A percentile compares a stretch with the other conserved stretches of the same genome.
Conservation (phyloP, 2,888 invertebrate species). For the Cephus sareptanus region DNA sequence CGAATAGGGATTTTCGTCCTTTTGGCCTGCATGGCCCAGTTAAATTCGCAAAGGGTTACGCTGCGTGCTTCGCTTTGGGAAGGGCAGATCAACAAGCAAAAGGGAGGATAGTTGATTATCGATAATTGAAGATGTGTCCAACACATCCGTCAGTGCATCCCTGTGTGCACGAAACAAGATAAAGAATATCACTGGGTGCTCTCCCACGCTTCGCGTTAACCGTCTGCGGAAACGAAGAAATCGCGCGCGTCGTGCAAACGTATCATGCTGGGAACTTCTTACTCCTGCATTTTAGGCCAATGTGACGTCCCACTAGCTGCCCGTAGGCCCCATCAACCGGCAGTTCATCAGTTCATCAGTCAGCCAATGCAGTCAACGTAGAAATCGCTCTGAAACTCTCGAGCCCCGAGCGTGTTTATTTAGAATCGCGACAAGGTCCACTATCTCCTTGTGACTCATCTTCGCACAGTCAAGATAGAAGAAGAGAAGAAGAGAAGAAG, state of each 20-base stretch:
- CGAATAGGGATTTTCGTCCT: too few species aligned
- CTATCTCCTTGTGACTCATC: slow-evolving; percentile 35
- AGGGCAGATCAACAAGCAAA: too few species aligned
- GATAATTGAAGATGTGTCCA: too few species aligned
- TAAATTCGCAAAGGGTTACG: too few species aligned
- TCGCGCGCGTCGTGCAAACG: slow-evolving; percentile 23
- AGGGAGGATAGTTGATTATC: too few species aligned
- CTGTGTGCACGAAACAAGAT: too few species aligned
- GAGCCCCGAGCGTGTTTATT: slow-evolving; percentile 48
- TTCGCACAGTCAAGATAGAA: slow-evolving; percentile 25
- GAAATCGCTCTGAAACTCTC: slow-evolving; percentile 10
- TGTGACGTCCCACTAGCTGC: slow-evolving; percentile 39
- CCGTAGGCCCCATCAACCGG: slow-evolving; percentile 27
- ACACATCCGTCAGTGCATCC: too few species aligned
- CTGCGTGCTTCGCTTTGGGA: too few species aligned
- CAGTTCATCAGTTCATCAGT: slow-evolving; percentile 9
- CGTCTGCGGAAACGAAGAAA: not conserved
- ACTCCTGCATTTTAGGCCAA: slow-evolving; percentile 44
- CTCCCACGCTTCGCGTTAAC: not conserved
- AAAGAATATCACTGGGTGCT: too few species aligned
- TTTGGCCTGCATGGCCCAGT: too few species aligned
- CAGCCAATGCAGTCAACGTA: too few species aligned
- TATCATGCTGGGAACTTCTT: slow-evolving; percentile 30
- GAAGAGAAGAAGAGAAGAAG: slow-evolving; percentile 20
- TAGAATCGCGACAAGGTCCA: slow-evolving; percentile 54